Percentiles rank a stretch among this genome's conserved stretches.
phyloP scores from a whole-genome alignment of 2,113 vertebrate genomes.

The Gyps fulvus region DNA sequence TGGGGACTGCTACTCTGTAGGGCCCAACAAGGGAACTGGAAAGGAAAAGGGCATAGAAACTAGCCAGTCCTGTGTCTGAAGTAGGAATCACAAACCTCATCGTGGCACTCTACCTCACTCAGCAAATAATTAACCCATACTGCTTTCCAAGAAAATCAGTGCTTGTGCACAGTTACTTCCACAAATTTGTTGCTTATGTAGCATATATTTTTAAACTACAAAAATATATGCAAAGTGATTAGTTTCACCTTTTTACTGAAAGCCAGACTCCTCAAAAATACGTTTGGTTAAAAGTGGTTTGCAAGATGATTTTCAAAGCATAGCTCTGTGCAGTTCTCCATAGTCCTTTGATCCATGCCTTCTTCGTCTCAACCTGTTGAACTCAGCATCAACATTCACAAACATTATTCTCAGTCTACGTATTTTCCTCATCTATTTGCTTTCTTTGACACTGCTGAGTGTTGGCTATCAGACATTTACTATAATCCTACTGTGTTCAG shows the following conservation, averaged over 20 bases:
- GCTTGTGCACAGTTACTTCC: background rate
- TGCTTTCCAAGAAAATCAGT: background rate
- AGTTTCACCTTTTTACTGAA: background rate
- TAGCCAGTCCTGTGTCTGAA: background rate
- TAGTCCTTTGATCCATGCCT: background rate
- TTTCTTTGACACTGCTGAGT: background rate
- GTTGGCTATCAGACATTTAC: background rate
- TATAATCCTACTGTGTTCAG: slow-evolving; percentile 29
- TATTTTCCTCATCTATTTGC: background rate
- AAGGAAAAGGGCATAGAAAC: background rate
- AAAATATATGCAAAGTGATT: background rate
- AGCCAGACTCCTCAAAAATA: background rate
- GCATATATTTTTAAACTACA: background rate
- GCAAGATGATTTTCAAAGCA: background rate
- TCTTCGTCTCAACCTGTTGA: background rate
- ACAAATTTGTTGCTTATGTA: background rate
- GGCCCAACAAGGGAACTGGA: background rate
- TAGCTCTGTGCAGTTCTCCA: background rate
- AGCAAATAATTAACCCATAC: background rate
- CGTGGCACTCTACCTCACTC: background rate
- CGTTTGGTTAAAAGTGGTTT: background rate
- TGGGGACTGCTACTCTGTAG: background rate
- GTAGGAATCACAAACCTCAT: background rate
- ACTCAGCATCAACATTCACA: slow-evolving; percentile 22
- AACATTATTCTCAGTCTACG: background rate